Conservation (phyloP, 1,140 invertebrate species). For the Physella acuta region DNA sequence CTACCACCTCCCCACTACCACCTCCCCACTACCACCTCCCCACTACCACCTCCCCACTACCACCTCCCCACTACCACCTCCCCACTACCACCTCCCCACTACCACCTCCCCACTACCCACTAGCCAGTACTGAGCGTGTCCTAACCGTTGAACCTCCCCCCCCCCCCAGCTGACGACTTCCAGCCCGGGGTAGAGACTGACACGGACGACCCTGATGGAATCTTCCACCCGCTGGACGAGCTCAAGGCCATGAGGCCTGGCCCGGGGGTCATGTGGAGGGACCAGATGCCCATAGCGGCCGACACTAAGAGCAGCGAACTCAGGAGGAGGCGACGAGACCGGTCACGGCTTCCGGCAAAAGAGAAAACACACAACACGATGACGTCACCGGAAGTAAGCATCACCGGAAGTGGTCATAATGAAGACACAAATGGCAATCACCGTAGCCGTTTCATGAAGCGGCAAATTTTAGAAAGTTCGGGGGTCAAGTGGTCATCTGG, state of each 20-base stretch:
- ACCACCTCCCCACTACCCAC: no score
- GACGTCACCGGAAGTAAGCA: not conserved
- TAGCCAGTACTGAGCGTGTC: no score
- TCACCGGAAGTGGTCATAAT: no score
- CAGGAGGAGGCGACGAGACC: not conserved
- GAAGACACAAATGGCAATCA: no score
- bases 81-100: no score
- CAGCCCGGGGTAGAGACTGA: constrained; percentile 11
- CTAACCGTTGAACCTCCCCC: not conserved
- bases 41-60: no score
- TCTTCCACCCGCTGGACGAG: constrained; percentile 5
- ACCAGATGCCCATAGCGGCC: constrained; percentile 3
- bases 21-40: no score
- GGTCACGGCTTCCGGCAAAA: not conserved
- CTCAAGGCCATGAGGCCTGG: constrained; percentile 19
- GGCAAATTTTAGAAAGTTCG: no score
- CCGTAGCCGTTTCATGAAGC: no score
- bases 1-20: no score
- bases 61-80: no score
- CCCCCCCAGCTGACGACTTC: not conserved
- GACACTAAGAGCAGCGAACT: not conserved
- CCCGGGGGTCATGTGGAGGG: not conserved
- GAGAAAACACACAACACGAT: not conserved
- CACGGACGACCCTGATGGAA: constrained; percentile 13
- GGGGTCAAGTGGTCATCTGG: no score